Evolutionary conservation across 2,888 invertebrate genomes (phyloP), one percentile per base, ranked within the genome.

Genomic region (Caenorhabditis japonica): DNA sequence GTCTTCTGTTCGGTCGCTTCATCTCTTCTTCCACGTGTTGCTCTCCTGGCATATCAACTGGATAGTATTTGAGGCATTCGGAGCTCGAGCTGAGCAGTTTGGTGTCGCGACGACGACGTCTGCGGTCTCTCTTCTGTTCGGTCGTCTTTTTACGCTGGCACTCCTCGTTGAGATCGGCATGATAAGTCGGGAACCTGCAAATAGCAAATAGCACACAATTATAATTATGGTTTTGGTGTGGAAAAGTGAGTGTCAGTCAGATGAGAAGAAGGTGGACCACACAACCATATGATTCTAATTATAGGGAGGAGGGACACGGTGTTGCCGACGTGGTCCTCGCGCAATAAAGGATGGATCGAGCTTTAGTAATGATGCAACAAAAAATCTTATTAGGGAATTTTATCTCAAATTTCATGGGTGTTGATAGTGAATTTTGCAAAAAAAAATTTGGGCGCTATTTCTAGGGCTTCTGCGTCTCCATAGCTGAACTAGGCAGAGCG

Each of bases 51-150:
- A 81, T 81, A 39, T 83, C 81, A 52, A 83, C 80, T 21, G 80
- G 79, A 27, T 81, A 81, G 49, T 83, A 81, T 49, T 84, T 74
- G 30, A 83, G 74, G 43, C 81, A 82, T 41, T 83, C 83, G 8
- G 80, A 80, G 23, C 73, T 73, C 4, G 70, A 66, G 38, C 75
- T 68, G 13, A 70, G 44, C 12, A 60, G 30, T 27, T 53, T 64
- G 15, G 51, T 58, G 46, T 73, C 73, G 15, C 59, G 39, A 47
- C 73, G 68, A 43, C 51, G 58, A 30, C 43, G 49, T 33, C 52
- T 52, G 5, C 61, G 49, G 44, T 36, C 30, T 43, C 59, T 44
- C 21, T 41, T 23, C 15, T 55, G 51, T 13, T 51, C 43, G 41
- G 36, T 33, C 27, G 25, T 21, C 34, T 44, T 43, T n/a, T n/a